Conservation (phyloP, 2,113 vertebrate genomes). For the Acanthisitta chloris region DNA sequence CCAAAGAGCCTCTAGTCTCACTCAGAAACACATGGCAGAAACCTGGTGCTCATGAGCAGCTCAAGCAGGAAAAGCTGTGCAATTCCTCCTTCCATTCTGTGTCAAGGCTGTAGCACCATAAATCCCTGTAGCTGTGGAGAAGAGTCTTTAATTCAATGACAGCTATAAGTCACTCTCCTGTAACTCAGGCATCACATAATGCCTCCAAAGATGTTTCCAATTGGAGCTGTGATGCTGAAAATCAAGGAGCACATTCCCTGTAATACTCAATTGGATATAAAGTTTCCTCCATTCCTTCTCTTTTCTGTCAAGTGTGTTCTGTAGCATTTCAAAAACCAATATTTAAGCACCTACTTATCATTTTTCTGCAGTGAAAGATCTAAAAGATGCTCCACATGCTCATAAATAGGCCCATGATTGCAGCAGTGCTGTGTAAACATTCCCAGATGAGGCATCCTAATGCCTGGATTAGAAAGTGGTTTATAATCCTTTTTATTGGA, state of each 20-base stretch:
- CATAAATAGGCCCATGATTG: background rate
- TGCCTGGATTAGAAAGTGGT: background rate
- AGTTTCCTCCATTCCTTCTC: background rate
- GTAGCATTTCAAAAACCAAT: background rate
- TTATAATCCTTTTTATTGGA: background rate
- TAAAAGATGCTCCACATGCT: background rate
- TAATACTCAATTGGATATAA: background rate
- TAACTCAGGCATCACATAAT: background rate
- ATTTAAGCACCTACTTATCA: background rate
- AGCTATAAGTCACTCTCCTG: background rate
- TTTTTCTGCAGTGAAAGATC: background rate
- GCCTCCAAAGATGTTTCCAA: background rate
- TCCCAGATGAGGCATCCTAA: background rate
- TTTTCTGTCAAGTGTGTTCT: background rate
- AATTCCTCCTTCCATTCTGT: background rate
- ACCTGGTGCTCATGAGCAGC: background rate
- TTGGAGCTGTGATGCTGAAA: background rate
- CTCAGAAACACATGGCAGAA: too few species aligned
- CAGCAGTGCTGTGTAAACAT: background rate
- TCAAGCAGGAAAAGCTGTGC: background rate
- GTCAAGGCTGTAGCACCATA: background rate
- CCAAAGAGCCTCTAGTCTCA: too few species aligned
- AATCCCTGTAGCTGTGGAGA: background rate
- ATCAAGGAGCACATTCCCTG: background rate
- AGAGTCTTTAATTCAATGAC: slow-evolving; percentile 44